Base-by-base conservation (phyloP, 37 sponge, comb jelly and placozoan genomes). In the Oscarella lobularis region DNA sequence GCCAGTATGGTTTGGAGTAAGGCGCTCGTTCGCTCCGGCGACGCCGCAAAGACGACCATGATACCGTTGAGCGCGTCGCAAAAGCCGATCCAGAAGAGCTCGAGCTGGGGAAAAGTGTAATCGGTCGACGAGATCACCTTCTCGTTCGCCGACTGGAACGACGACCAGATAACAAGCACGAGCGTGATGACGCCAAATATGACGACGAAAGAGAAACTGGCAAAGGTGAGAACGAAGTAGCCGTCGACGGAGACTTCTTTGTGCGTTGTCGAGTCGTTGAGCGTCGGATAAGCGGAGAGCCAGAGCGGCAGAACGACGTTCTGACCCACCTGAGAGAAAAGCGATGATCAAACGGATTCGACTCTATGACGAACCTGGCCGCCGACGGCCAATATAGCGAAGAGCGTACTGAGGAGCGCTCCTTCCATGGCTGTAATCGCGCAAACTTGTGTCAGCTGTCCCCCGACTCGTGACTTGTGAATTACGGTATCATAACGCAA, bases 1-100 rank as follows among this genome's bases (percentile, higher is more conserved):
- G 75, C 81, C n/a, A 87, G 78, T 3, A 87, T 79, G 29, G 88
- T 80, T 39, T 87, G 88, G 66, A 87, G 70, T 66, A 84, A 83
- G 1, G 88, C 84, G 31, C 83, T 77, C 3, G 88, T 87, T 54
- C 88, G 38, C 1, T 39, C 14, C 3, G 84, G 74, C 35, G 74
- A 66, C 0, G 84, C 68, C 3, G 88, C 80, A 75, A 80, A 87
- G 4, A 87, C 88, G 2, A 87, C 81, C 4, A 87, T 66, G 5
- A 87, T 38, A 31, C 88, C 88, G 40, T 87, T 87, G 6, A 84
- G 37, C 2, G 88, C 84, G 37, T 87, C 88, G 75, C 75, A 87
- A 39, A 83, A 1, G 1, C 88, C 88, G 67, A 87, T 39, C 20
- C 83, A 73, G 3, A 87, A 5, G 0, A 87, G 37, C 75, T 87